phyloP scores from a whole-genome alignment of 1,140 invertebrate species.

The Micrasema minimum region DNA sequence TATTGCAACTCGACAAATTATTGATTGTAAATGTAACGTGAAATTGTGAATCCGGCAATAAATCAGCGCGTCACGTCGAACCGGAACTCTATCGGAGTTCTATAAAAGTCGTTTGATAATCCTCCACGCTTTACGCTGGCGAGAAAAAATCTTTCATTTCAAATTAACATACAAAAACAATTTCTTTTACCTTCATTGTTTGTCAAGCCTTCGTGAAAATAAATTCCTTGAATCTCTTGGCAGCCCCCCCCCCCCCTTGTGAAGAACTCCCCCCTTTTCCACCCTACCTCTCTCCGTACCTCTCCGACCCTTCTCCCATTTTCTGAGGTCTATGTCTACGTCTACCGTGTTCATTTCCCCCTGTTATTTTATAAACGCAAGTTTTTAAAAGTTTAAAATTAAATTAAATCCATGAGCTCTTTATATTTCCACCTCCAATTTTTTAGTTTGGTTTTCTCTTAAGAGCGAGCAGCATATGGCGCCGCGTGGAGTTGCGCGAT shows the following conservation, averaged over 20 bases:
- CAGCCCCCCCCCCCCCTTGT: constrained; percentile 31
- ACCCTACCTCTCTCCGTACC: not conserved
- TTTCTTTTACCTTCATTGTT: constrained; percentile 55
- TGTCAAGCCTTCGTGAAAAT: constrained; percentile 52
- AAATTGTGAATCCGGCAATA: constrained; percentile 40
- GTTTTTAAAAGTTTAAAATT: constrained; percentile 54
- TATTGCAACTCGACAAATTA: no score
- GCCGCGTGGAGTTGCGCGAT: constrained; percentile 49
- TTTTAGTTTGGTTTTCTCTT: constrained; percentile 42
- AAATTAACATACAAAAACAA: constrained; percentile 55
- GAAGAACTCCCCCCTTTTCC: constrained; percentile 1
- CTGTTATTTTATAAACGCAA: constrained; percentile 52
- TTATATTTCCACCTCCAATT: constrained; percentile 53
- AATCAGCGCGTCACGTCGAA: constrained; percentile 50
- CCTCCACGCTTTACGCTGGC: constrained; percentile 49
- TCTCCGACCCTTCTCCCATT: not conserved
- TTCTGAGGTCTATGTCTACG: constrained; percentile 42
- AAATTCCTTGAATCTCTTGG: constrained; percentile 51
- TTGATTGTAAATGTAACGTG: not conserved
- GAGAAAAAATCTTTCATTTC: constrained; percentile 53
- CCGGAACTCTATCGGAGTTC: constrained; percentile 48
- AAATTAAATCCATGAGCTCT: constrained; percentile 54
- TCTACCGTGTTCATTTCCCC: constrained; percentile 47
- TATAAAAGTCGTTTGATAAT: constrained; percentile 53
- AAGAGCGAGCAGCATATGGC: constrained; percentile 41